Base-by-base conservation (phyloP, 2,888 invertebrate species). In the Eupithecia vulgata region DNA sequence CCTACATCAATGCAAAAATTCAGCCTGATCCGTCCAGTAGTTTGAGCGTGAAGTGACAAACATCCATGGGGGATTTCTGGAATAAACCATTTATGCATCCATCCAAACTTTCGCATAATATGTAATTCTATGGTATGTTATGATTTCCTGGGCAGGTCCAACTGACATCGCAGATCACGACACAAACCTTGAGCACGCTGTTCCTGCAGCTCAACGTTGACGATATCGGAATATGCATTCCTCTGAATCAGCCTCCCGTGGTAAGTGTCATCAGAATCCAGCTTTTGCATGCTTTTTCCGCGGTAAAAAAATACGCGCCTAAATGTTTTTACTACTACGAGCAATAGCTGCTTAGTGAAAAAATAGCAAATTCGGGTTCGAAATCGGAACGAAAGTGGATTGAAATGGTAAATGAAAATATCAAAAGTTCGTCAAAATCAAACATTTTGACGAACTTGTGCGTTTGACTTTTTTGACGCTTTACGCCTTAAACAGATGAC, bases 141-240 rank as follows among this genome's bases (percentile, higher is more conserved):
- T 61, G 12, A 21, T 64, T 40, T 37, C 15, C 6, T 64, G 40
- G 75, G 15, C 86, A 94, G 90, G 97, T 97, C 0, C 97, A 98
- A 88, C 92, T 97, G 78, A 96, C 97, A 13, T 96, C 96, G 74
- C 96, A 97, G 82, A 95, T 97, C 72, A 95, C 97, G 21, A 95
- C 97, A n/a, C 97, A 97, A 2, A 97, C 97, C 86, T 93, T 98
- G 57, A 98, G 98, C 66, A 99, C 98, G 17, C 90, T 99, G 79
- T 99, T 99, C 89, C 93, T 99, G 67, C 99, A 99, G 86, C 92
- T 99, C 45, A 99, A 99, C 0, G 98, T 99, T 0, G 98, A 99
- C 85, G 99, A 99, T 86, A 98, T 99, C 96, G 99, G 99, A 6
- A 98, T 99, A 78, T 99, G 99, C 88, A 90, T 99, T 75, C 99